A percentile compares a stretch with the other conserved stretches of the same genome.
These are phyloP conservation scores for Euproctis similis DNA, from an alignment of 2,888 invertebrate species.

Conservation along the genomic window DNA sequence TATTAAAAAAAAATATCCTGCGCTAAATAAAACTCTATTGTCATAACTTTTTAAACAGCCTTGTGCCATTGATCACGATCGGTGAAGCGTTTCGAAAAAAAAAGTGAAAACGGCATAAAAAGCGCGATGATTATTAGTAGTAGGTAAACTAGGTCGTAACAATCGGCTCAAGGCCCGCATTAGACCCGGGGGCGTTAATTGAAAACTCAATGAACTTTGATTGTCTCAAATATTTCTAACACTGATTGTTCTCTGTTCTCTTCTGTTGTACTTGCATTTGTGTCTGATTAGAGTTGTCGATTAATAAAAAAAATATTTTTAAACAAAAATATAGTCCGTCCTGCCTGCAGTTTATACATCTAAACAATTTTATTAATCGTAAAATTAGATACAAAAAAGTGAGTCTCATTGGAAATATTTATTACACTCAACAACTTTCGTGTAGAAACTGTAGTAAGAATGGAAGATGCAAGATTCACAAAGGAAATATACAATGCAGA, in stretches of 20 bases:
- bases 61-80: constrained; percentile 10
- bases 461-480: too few species aligned
- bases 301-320: too few species aligned
- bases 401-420: too few species aligned
- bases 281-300: too few species aligned
- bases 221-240: constrained; percentile 39
- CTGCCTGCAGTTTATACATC: too few species aligned
- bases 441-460: too few species aligned
- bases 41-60: constrained; percentile 6
- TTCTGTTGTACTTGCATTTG: too few species aligned
- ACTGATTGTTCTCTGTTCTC: constrained; percentile 24
- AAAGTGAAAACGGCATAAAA: constrained; percentile 13
- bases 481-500: too few species aligned
- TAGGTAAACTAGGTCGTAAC: constrained; percentile 24
- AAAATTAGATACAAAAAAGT: too few species aligned
- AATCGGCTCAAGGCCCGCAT: constrained; percentile 23
- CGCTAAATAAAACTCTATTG: constrained; percentile 2
- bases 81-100: constrained; percentile 7
- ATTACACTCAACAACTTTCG: too few species aligned
- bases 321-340: too few species aligned
- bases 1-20: background rate
- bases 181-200: constrained; percentile 43
- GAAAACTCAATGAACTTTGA: constrained; percentile 43
- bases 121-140: constrained; percentile 6
- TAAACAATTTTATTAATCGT: too few species aligned